phyloP scores from a whole-genome alignment of 2,888 invertebrate species.

The Drosophila sordidula region DNA sequence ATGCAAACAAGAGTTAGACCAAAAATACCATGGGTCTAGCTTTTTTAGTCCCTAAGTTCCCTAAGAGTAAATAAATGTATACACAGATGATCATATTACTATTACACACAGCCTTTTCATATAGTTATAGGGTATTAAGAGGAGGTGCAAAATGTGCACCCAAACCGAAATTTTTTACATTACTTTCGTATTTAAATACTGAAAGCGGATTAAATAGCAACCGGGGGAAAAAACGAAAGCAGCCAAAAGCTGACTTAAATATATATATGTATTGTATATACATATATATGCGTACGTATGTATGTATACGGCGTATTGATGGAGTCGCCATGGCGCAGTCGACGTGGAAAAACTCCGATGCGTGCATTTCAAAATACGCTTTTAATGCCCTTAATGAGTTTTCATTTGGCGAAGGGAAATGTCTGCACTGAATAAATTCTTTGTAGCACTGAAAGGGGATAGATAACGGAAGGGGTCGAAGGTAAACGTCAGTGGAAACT shows the following conservation, averaged over 20 bases:
- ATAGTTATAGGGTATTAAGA: conserved; percentile 1
- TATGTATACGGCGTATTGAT: conserved; percentile 65
- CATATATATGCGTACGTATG: conserved; percentile 18
- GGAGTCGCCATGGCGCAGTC: conserved; percentile 60
- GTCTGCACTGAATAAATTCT: conserved; percentile 32
- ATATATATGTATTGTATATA: conserved; percentile 25
- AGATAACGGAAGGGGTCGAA: background rate
- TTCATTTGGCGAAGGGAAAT: conserved; percentile 41
- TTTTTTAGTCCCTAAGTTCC: no score
- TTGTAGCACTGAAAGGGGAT: conserved; percentile 4
- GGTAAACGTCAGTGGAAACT: conserved; percentile 37
- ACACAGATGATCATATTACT: no score
- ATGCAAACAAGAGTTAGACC: no score
- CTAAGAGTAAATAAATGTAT: no score
- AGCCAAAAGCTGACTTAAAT: conserved; percentile 54
- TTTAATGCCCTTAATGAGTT: conserved; percentile 75
- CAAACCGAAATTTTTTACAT: conserved; percentile 47
- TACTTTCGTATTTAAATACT: conserved; percentile 79
- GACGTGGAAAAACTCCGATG: conserved; percentile 32
- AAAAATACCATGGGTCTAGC: no score
- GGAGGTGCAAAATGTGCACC: conserved; percentile 3
- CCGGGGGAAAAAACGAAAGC: conserved; percentile 20
- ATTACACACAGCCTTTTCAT: no score
- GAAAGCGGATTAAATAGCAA: conserved; percentile 77
- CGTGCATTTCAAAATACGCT: conserved; percentile 64